Percentiles rank a stretch among this genome's conserved stretches.
Conservation (phyloP, 1,140 invertebrate species). For the Coelopa frigida region DNA sequence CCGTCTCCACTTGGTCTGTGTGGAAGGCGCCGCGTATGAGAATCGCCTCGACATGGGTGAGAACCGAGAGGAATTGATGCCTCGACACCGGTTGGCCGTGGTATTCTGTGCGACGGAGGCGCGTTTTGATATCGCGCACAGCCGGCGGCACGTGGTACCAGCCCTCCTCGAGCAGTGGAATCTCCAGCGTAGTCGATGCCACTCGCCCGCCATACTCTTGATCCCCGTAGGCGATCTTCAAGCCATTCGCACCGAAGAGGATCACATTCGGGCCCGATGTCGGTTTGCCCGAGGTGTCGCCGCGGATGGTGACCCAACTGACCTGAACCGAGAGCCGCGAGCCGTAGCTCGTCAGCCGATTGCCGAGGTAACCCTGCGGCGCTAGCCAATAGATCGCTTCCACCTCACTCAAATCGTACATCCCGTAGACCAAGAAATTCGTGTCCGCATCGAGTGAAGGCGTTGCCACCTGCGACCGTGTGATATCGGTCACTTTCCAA, state of each 20-base stretch:
- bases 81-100: constrained; percentile 59
- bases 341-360: constrained; percentile 76
- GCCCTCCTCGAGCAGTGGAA: constrained; percentile 58
- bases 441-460: constrained; percentile 50
- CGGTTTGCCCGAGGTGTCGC: constrained; percentile 79
- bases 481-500: constrained; percentile 59
- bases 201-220: constrained; percentile 45
- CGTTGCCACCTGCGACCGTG: constrained; percentile 46
- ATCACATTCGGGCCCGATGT: constrained; percentile 81
- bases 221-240: constrained; percentile 63
- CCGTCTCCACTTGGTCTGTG: constrained; percentile 86
- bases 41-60: constrained; percentile 72
- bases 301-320: constrained; percentile 78
- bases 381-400: constrained; percentile 86
- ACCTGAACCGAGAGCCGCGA: constrained; percentile 68
- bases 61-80: constrained; percentile 72
- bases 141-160: constrained; percentile 67
- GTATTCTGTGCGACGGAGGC: constrained; percentile 52
- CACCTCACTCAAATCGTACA: constrained; percentile 60
- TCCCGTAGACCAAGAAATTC: constrained; percentile 52
- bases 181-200: constrained; percentile 49
- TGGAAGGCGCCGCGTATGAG: constrained; percentile 88
- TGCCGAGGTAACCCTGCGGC: constrained; percentile 65
- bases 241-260: constrained; percentile 66
- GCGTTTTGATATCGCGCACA: constrained; percentile 54